phyloP scores from a whole-genome alignment of 2,888 invertebrate species.

The Thelaira solivaga region DNA sequence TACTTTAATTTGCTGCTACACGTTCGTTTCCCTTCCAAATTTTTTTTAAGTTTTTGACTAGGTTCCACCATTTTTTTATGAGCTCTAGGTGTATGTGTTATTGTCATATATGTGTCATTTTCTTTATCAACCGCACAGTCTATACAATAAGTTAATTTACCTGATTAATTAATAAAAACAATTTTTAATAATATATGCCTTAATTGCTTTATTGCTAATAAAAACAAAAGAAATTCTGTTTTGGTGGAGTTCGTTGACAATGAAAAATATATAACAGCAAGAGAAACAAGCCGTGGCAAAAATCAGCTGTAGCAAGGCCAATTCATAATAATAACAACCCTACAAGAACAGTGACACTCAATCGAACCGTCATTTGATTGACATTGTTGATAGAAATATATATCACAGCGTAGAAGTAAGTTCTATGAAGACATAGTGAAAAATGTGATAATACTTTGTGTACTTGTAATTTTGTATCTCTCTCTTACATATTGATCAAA shows the following conservation, averaged over 20 bases:
- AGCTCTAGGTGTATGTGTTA: constrained; percentile 32
- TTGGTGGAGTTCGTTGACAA: constrained; percentile 45
- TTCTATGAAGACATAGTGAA: too few relatives aligned
- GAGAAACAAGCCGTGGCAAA: too few relatives aligned
- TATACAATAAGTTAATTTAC: constrained; percentile 59
- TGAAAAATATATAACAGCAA: too few relatives aligned
- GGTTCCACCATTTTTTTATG: constrained; percentile 6
- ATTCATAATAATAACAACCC: too few relatives aligned
- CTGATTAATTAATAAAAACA: constrained; percentile 22
- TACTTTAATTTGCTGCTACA: not conserved
- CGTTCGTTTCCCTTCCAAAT: constrained; percentile 23
- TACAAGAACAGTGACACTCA: constrained; percentile 46
- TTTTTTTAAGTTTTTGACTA: not conserved
- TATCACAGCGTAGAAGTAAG: too few relatives aligned
- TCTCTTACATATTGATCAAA: too few relatives aligned
- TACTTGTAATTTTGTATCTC: too few relatives aligned
- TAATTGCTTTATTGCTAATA: constrained; percentile 32
- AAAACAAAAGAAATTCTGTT: constrained; percentile 24
- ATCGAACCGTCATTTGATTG: too few relatives aligned
- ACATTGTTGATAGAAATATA: too few relatives aligned
- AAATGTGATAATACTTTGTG: too few relatives aligned
- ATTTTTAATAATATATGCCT: constrained; percentile 11
- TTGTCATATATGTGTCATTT: constrained; percentile 47
- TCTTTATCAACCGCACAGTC: constrained; percentile 48
- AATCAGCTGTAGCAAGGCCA: too few relatives aligned